Percentiles rank a stretch among this genome's conserved stretches.
Evolutionary conservation across 2,113 vertebrate species (phyloP).

Genomic region (Actenoides hombroni): DNA sequence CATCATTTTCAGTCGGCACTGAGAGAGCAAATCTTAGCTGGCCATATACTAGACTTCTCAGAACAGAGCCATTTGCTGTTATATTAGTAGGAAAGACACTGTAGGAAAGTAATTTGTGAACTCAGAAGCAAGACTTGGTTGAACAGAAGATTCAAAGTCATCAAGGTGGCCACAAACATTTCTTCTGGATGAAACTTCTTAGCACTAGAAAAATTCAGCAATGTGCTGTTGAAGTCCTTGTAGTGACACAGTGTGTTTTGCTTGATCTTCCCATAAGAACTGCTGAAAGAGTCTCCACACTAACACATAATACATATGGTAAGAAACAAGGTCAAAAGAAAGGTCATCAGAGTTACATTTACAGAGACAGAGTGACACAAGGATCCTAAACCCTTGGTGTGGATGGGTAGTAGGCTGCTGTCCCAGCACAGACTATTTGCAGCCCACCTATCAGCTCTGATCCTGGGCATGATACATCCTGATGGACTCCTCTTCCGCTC

Average conservation of each 20-base stretch:
- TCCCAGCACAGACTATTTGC: not conserved
- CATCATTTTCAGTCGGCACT: not conserved
- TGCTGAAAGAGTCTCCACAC: not conserved
- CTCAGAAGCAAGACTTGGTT: not conserved
- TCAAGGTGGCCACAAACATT: not conserved
- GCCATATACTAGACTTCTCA: not conserved
- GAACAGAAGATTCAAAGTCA: not conserved
- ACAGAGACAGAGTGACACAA: not conserved
- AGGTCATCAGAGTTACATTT: not conserved
- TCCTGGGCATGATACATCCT: not conserved
- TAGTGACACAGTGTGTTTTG: not conserved
- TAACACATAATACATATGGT: not conserved
- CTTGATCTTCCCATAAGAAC: not conserved
- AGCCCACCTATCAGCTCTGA: not conserved
- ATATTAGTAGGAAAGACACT: not conserved
- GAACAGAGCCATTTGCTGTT: not conserved
- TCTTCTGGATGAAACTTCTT: not conserved
- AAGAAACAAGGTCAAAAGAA: not conserved
- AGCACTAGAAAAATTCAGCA: not conserved
- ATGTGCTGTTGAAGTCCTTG: not conserved
- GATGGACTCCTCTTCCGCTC: not conserved
- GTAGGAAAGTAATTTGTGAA: not conserved
- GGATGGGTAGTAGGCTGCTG: not conserved
- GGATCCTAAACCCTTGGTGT: not conserved
- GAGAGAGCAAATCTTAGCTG: not conserved